phyloP scores from a whole-genome alignment of 2,113 vertebrate genomes.

The Callipepla squamata region DNA sequence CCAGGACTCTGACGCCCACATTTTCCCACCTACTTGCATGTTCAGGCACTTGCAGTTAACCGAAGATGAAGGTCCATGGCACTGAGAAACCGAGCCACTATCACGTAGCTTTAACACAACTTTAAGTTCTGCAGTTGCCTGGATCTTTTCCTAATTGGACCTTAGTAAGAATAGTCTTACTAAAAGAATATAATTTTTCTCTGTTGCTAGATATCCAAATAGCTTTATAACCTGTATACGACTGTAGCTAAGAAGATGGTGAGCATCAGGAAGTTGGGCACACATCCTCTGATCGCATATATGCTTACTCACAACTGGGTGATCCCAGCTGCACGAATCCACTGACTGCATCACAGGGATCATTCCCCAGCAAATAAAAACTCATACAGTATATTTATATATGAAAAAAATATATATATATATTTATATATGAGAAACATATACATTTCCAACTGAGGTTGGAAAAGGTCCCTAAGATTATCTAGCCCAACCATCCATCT shows the following conservation, averaged over 20 bases:
- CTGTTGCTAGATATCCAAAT: rapidly evolving
- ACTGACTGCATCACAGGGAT: not conserved
- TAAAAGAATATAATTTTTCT: not conserved
- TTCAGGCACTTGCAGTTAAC: not conserved
- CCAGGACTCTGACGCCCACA: not conserved
- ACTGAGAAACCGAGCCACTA: not conserved
- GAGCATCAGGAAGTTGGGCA: not conserved
- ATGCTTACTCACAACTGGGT: rapidly evolving
- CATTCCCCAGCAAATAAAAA: not conserved
- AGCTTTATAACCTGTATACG: not conserved
- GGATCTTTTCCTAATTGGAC: not conserved
- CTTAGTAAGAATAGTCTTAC: not conserved
- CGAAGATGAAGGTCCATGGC: not conserved
- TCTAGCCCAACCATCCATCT: too few relatives aligned
- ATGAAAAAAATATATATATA: too few relatives aligned
- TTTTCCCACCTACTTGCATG: not conserved
- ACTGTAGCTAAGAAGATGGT: not conserved
- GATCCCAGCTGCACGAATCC: not conserved
- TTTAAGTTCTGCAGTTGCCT: not conserved
- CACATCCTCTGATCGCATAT: too few relatives aligned
- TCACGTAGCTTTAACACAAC: not conserved
- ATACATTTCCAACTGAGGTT: not conserved
- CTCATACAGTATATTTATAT: not conserved
- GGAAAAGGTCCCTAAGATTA: too few relatives aligned
- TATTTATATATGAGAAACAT: not conserved